Evolutionary conservation across 2,113 vertebrate genomes (phyloP).

Genomic region (Actenoides hombroni): DNA sequence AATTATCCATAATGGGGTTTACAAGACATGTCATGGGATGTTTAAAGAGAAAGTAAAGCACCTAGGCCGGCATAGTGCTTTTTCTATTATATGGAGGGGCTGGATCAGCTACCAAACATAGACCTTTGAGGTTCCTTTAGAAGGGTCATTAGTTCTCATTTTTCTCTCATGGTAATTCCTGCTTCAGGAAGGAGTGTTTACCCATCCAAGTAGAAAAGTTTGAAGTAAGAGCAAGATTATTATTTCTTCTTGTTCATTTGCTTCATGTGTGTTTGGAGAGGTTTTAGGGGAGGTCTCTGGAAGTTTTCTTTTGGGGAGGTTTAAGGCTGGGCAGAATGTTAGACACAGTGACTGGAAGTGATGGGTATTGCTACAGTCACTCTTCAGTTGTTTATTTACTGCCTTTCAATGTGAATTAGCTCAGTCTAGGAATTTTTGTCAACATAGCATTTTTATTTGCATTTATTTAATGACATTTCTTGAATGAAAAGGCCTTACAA

Average conservation of each 20-base stretch:
- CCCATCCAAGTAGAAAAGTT: background rate
- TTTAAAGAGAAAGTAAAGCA: constrained; percentile 4
- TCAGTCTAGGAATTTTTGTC: background rate
- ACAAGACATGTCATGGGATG: background rate
- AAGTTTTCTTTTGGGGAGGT: background rate
- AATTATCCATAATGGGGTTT: background rate
- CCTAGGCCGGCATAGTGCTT: background rate
- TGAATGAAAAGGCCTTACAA: background rate
- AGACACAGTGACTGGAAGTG: background rate
- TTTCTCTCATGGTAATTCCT: background rate
- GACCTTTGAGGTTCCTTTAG: background rate
- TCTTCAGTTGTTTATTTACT: background rate
- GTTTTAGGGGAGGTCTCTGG: background rate
- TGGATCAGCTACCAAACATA: background rate
- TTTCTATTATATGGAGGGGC: background rate
- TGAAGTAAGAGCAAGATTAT: background rate
- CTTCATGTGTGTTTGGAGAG: background rate
- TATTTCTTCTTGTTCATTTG: background rate
- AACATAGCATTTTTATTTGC: background rate
- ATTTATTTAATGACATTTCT: background rate
- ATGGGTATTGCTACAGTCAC: background rate
- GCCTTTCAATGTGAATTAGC: background rate
- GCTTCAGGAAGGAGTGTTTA: background rate
- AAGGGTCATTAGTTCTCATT: background rate
- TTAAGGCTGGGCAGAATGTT: background rate